Conservation (phyloP, 2,113 vertebrate genomes). For the Macaca fascicularis region DNA sequence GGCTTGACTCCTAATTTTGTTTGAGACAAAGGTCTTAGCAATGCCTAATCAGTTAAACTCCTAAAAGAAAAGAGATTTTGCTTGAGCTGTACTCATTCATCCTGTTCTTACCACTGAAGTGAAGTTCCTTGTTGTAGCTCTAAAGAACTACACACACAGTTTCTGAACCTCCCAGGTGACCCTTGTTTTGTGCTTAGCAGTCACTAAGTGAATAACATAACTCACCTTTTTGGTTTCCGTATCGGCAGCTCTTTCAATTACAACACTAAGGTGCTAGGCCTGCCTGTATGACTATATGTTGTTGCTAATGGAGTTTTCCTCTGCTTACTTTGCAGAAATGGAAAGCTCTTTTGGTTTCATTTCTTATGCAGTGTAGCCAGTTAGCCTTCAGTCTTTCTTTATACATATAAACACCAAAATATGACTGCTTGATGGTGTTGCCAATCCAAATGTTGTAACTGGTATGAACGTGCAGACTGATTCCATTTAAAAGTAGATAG, state of each 20-base stretch:
- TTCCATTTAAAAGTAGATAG: constrained; percentile 39
- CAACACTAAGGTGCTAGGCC: not conserved
- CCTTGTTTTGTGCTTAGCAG: not conserved
- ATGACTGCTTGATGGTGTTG: not conserved
- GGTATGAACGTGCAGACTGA: not conserved
- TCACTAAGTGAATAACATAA: not conserved
- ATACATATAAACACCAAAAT: not conserved
- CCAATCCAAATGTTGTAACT: not conserved
- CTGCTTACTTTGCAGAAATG: not conserved
- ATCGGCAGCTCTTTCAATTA: constrained; percentile 36
- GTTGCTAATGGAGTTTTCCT: not conserved
- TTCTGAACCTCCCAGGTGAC: not conserved
- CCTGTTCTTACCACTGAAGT: not conserved
- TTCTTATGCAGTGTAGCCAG: not conserved
- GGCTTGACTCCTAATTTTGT: constrained; percentile 65
- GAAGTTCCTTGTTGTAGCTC: not conserved
- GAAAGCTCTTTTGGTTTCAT: not conserved
- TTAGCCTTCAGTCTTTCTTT: not conserved
- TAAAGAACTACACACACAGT: not conserved
- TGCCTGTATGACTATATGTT: not conserved
- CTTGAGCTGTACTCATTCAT: not conserved
- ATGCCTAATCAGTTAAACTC: constrained; percentile 54
- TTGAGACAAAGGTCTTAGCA: constrained; percentile 65
- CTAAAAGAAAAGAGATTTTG: constrained; percentile 68
- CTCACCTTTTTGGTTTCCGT: not conserved